Evolutionary conservation across 2,113 vertebrate genomes (phyloP), one percentile per base, ranked within the genome.

Genomic region (Gobio gobio): DNA sequence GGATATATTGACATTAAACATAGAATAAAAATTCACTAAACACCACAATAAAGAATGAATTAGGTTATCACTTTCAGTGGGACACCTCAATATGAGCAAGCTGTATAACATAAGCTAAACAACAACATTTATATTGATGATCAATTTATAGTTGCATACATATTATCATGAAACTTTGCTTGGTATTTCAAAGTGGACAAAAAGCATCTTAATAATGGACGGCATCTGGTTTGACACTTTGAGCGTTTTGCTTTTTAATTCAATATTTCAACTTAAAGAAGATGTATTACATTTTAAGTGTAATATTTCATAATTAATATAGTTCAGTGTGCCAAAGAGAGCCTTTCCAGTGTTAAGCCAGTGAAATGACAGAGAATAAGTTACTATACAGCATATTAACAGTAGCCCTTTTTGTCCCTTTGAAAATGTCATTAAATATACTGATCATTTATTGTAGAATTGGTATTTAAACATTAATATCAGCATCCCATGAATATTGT

Each of bases 101-200:
- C 33, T 10, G 51, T 29, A 64, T 2, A 63, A 66, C 61, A 64
- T 78, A 61, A 66, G n/a, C 43, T 79, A 40, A 80, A 80, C 10
- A 64, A 49, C n/a, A 64, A 64, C 8, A 80, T 29, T 29, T 80
- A 14, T 33, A 29, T 1, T 59, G n/a, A 22, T 63, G 56, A 59
- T n/a, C 14, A 80, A 5, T 6, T 3, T 33, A 33, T 3, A 47
- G 49, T 26, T n/a, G n/a, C 14, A 33, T 81, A 81, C 16, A 66
- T 20, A 51, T 66, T 22, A n/a, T 56, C 26, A 56, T 73, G n/a
- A 24, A 82, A 36, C 66, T 33, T 58, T 13, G 61, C 13, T 79
- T 64, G 43, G 51, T 24, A 58, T 59, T 74, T 87, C 83, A 87
- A 82, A 64, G 51, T 75, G 78, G 85, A 74, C 88, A 87, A 85